Conservation (phyloP, 2,797 vertebrate species). For the Pempheris klunzingeri region DNA sequence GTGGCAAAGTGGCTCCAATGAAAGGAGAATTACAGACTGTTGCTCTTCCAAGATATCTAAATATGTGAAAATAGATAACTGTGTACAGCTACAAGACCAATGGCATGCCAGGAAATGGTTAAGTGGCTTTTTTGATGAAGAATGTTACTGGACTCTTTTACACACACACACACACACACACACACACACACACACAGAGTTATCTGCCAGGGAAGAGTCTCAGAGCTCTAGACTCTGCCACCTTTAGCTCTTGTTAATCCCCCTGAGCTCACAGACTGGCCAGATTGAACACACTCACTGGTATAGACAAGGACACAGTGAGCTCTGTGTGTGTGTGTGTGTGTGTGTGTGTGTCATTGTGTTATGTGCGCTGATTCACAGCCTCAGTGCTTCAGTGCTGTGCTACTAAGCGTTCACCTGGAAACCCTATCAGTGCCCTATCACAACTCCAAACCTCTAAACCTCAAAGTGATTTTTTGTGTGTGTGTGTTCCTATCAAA, state of each 20-base stretch:
- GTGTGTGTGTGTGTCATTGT: constrained; percentile 10
- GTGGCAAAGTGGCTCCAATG: neutral
- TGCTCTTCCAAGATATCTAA: neutral
- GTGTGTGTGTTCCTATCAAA: constrained; percentile 30
- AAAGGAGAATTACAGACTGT: neutral
- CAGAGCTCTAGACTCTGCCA: constrained; percentile 42
- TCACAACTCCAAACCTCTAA: constrained; percentile 24
- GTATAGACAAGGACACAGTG: constrained; percentile 25
- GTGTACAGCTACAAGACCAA: neutral
- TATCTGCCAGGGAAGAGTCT: constrained; percentile 39
- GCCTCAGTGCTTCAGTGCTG: constrained; percentile 16
- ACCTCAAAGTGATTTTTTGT: constrained; percentile 4
- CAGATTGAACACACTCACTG: constrained; percentile 36
- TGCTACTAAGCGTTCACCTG: constrained; percentile 25
- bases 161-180: constrained; percentile 16
- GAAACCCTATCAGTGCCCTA: constrained; percentile 26
- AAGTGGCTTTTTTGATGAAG: constrained; percentile 1
- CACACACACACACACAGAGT: constrained; percentile 10
- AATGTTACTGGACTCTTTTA: constrained; percentile 1
- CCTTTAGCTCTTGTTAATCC: constrained; percentile 62
- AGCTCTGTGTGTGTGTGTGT: constrained; percentile 12
- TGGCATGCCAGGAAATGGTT: neutral
- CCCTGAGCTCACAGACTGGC: constrained; percentile 51
- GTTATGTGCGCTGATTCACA: constrained; percentile 2
- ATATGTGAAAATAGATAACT: neutral